These are phyloP conservation scores for Gnathonemus echidnorhynchus DNA, from an alignment of 2,113 vertebrate genomes.

Conservation along the genomic window DNA sequence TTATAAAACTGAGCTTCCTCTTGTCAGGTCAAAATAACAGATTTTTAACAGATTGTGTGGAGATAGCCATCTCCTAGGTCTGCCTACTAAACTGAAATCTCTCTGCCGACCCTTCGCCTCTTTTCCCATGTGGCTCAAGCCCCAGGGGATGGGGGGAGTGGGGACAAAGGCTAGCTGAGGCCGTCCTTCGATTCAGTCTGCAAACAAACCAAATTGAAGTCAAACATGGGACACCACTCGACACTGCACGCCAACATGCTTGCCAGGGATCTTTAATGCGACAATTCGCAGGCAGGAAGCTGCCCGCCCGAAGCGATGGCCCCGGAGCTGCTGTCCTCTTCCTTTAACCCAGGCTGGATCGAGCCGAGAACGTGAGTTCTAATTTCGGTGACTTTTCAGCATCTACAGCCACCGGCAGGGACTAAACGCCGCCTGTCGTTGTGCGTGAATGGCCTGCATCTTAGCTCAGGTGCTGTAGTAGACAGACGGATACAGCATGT, in stretches of 20 bases:
- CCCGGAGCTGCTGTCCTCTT: neutral
- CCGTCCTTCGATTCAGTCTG: neutral
- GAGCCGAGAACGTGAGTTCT: neutral
- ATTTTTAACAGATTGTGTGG: neutral
- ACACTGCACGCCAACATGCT: neutral
- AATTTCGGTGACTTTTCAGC: neutral
- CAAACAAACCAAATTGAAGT: neutral
- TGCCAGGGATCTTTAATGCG: neutral
- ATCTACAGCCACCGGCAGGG: neutral
- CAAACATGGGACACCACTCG: neutral
- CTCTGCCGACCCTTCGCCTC: neutral
- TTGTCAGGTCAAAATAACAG: neutral
- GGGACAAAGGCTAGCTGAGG: neutral
- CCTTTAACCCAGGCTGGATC: neutral
- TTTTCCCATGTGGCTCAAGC: neutral
- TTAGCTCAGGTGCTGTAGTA: neutral
- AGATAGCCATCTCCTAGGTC: neutral
- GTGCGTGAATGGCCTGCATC: neutral
- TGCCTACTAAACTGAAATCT: neutral
- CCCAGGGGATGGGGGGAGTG: neutral
- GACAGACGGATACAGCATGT: neutral
- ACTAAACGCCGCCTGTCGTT: neutral
- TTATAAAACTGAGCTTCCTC: neutral
- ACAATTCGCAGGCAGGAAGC: neutral
- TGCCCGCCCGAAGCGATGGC: neutral